These are phyloP conservation scores for Rhynchotus rufescens DNA, from an alignment of 2,797 vertebrate species.

Conservation along the genomic window DNA sequence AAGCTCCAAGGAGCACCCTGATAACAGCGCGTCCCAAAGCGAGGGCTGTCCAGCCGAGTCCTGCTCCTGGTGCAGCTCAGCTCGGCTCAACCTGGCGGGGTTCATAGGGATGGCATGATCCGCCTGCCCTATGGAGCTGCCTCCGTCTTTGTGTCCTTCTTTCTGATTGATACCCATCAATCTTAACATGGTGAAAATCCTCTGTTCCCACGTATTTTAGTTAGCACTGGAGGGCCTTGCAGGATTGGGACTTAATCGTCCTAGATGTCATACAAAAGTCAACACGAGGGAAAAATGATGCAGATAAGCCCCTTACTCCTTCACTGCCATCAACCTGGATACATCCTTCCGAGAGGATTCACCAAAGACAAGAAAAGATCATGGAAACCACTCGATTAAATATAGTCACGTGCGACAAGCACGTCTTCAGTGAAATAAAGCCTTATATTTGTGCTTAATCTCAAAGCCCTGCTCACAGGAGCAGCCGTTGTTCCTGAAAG, in stretches of 20 bases:
- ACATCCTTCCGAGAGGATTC: neutral
- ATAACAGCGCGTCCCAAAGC: neutral
- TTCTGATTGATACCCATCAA: neutral
- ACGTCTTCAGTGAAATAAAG: neutral
- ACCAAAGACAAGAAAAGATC: neutral
- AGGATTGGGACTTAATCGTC: neutral
- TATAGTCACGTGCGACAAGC: neutral
- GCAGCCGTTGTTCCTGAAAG: neutral
- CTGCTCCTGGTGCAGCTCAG: neutral
- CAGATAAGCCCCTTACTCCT: neutral
- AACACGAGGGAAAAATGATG: neutral
- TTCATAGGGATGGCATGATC: neutral
- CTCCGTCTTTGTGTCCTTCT: rapidly evolving
- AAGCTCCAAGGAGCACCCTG: rapidly evolving
- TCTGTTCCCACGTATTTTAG: neutral
- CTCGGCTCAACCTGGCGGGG: neutral
- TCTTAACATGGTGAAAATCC: rapidly evolving
- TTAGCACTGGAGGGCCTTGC: neutral
- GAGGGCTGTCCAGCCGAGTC: neutral
- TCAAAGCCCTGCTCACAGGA: neutral
- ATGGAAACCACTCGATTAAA: neutral
- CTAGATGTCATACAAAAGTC: neutral
- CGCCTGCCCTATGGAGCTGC: neutral
- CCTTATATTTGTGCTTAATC: neutral
- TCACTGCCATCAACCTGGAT: neutral